Conservation (phyloP, 1,140 invertebrate species). For the Nylanderia fulva region DNA sequence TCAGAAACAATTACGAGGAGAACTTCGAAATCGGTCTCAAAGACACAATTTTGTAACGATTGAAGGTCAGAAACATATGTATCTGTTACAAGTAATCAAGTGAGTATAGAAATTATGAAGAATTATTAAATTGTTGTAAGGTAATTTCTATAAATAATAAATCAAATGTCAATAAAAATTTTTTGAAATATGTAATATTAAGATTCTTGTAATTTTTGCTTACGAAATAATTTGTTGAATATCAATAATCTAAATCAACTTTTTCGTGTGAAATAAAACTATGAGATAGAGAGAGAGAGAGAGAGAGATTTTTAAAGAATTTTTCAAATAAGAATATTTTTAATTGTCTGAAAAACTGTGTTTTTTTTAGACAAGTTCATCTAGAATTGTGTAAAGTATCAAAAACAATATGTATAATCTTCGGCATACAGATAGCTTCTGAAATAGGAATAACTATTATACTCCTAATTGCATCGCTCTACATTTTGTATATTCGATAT, state of each 20-base stretch:
- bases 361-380: slow-evolving; percentile 59
- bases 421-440: slow-evolving; percentile 16
- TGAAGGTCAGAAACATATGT: background rate
- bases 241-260: background rate
- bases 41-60: background rate
- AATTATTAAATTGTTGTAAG: background rate
- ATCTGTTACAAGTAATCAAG: slow-evolving; percentile 33
- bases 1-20: background rate
- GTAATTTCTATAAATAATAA: slow-evolving; percentile 4
- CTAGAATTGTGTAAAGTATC: slow-evolving; percentile 52
- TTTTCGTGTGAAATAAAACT: background rate
- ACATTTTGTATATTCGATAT: slow-evolving; percentile 34
- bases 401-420: slow-evolving; percentile 10
- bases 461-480: background rate
- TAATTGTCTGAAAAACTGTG: too few species aligned
- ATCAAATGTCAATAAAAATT: too few species aligned
- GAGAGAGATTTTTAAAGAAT: background rate
- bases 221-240: too few species aligned
- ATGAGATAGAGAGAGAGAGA: too few species aligned
- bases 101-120: background rate
- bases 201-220: background rate
- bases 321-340: background rate
- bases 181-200: background rate
- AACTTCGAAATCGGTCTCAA: slow-evolving; percentile 3
- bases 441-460: background rate